Evolutionary conservation across 2,888 invertebrate genomes (phyloP), one percentile per base, ranked within the genome.

Genomic region (Azorinus chamasolen): DNA sequence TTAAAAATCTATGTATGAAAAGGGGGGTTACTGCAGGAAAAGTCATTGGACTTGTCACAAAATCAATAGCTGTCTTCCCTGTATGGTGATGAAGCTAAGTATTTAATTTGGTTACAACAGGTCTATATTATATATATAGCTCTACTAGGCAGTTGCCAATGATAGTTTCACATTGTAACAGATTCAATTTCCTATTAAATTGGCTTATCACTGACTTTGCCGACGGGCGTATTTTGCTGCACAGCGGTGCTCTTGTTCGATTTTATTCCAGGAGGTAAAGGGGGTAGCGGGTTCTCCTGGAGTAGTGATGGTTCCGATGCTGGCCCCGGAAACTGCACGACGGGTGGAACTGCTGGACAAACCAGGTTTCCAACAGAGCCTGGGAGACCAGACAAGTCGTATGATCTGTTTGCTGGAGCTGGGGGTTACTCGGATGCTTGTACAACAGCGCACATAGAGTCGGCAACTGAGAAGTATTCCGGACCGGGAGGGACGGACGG

Each of bases 361-460:
- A 18, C 51, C 0, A 39, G 45, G 27, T n/a, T n/a, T n/a, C 48
- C 54, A 18, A 53, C 57, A 24, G 27, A 16, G 20, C 43, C 10
- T 0, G 51, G 51, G 24, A 37, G 12, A 14, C 74, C 71, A 2
- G 71, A 63, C 14, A 55, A 46, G 45, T 74, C 74, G 0, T 18
- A 51, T 16, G 51, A 75, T 1, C 50, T 69, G 32, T 78, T 81
- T 55, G 68, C 68, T 58, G 81, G 81, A 2, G 27, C 75, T 16
- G 81, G 81, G 3, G 81, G 68, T 1, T 78, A 69, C 48, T 81
- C 81, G 20, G 8, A 32, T 39, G 71, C 64, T 18, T 81, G 81
- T 41, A 48, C 18, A 12, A 43, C 27, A 2, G 24, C n/a, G 4
- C 2, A 8, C 1, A 37, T 18, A 12, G 12, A 14, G 22, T 32